These are phyloP conservation scores for Selenia dentaria DNA, from an alignment of 2,888 invertebrate species.

Conservation along the genomic window DNA sequence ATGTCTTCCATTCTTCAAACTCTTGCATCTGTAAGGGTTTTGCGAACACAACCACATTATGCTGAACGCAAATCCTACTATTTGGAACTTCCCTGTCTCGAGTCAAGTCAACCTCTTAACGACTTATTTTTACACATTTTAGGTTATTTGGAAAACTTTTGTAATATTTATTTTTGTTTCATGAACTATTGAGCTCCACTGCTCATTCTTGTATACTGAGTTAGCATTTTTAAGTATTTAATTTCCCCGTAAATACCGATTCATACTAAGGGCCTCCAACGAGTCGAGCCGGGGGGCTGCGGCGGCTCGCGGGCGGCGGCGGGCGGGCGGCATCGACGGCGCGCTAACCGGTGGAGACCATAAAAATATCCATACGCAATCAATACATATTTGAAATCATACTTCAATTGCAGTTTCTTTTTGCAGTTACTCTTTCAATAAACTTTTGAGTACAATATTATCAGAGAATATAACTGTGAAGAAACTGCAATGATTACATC, in stretches of 20 bases:
- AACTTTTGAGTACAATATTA: constrained; percentile 17
- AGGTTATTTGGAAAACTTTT: constrained; percentile 28
- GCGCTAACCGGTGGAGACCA: constrained; percentile 82
- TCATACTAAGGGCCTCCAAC: constrained; percentile 81
- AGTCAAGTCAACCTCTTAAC: constrained; percentile 75
- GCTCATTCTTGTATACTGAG: constrained; percentile 58
- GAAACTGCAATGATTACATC: constrained; percentile 84
- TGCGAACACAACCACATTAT: constrained; percentile 84
- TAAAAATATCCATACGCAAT: constrained; percentile 85
- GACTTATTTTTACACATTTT: constrained; percentile 44
- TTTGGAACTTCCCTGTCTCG: constrained; percentile 72
- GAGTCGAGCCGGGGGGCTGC: constrained; percentile 70
- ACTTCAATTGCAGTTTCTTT: constrained; percentile 80
- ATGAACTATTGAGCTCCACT: constrained; percentile 58
- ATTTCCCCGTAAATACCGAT: constrained; percentile 85
- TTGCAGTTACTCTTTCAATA: constrained; percentile 37
- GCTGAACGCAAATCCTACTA: constrained; percentile 77
- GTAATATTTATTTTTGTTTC: constrained; percentile 40
- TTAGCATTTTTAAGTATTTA: constrained; percentile 80
- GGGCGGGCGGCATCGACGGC: constrained; percentile 71
- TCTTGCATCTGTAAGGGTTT: constrained; percentile 82
- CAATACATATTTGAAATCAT: constrained; percentile 78
- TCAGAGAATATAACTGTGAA: constrained; percentile 43
- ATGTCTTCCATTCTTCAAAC: constrained; percentile 51
- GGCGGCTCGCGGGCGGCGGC: constrained; percentile 67